Percentiles rank a stretch among this genome's conserved stretches.
phyloP scores from a whole-genome alignment of 2,888 invertebrate genomes.

The Acheta domesticus region DNA sequence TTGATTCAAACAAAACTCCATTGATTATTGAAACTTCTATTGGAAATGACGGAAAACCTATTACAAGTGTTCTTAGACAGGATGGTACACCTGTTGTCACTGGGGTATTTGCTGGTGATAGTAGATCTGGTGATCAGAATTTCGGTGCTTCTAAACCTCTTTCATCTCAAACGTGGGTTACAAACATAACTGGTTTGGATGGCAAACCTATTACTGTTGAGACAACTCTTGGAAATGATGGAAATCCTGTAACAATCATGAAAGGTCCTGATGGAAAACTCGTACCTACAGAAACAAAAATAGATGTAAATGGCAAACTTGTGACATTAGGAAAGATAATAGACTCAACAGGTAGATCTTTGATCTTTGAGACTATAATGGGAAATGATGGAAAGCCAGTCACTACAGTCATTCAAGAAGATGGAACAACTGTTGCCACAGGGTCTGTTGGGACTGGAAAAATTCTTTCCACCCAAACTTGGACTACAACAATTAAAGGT shows the following conservation, averaged over 20 bases:
- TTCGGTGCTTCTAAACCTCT: background rate
- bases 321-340: background rate
- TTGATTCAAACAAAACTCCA: background rate
- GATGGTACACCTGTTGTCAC: background rate
- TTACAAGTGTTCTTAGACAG: background rate
- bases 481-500: background rate
- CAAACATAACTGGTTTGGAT: background rate
- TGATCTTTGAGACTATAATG: conserved; percentile 35
- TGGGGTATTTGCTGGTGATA: background rate
- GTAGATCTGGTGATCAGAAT: background rate
- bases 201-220: conserved; percentile 2
- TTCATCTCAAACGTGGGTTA: background rate
- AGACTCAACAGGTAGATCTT: background rate
- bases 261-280: conserved; percentile 10
- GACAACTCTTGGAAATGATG: background rate
- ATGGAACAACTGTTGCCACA: conserved; percentile 19
- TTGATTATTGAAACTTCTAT: background rate
- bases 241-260: background rate
- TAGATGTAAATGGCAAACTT: background rate
- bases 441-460: background rate
- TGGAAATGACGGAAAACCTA: background rate
- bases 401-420: background rate
- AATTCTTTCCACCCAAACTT: background rate
- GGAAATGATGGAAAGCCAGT: conserved; percentile 42
- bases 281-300: background rate